Conservation (phyloP, 2,888 invertebrate species). For the Drosophila multiciliata region DNA sequence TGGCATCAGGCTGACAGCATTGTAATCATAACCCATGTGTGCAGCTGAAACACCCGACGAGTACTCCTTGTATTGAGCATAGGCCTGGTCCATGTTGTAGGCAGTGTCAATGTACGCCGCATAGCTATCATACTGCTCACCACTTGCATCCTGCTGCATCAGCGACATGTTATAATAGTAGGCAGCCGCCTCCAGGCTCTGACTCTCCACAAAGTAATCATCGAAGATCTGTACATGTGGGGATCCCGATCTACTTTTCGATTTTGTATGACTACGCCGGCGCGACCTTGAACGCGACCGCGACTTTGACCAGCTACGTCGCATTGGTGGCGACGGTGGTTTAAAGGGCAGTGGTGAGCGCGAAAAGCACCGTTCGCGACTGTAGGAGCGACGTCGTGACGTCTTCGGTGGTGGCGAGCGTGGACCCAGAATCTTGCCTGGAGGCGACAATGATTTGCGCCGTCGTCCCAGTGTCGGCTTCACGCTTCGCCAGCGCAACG, state of each 20-base stretch:
- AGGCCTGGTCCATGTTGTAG: conserved; percentile 69
- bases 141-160: conserved; percentile 50
- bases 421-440: conserved; percentile 55
- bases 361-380: conserved; percentile 77
- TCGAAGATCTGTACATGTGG: conserved; percentile 39
- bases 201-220: conserved; percentile 69
- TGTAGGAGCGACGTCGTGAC: conserved; percentile 72
- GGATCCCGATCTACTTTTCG: conserved; percentile 44
- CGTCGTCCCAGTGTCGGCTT: conserved; percentile 46
- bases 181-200: conserved; percentile 59
- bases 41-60: conserved; percentile 29
- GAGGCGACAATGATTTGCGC: conserved; percentile 66
- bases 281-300: conserved; percentile 49
- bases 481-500: conserved; percentile 60
- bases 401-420: conserved; percentile 70
- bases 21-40: conserved; percentile 52
- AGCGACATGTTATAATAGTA: conserved; percentile 82
- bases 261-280: conserved; percentile 38
- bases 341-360: conserved; percentile 83
- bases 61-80: conserved; percentile 75
- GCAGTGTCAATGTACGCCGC: conserved; percentile 71
- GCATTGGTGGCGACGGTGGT: conserved; percentile 84
- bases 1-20: conserved; percentile 18
- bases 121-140: conserved; percentile 70
- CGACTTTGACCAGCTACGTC: conserved; percentile 75